Evolutionary conservation across 2,113 vertebrate species (phyloP).

Genomic region (Lipophrys pholis): DNA sequence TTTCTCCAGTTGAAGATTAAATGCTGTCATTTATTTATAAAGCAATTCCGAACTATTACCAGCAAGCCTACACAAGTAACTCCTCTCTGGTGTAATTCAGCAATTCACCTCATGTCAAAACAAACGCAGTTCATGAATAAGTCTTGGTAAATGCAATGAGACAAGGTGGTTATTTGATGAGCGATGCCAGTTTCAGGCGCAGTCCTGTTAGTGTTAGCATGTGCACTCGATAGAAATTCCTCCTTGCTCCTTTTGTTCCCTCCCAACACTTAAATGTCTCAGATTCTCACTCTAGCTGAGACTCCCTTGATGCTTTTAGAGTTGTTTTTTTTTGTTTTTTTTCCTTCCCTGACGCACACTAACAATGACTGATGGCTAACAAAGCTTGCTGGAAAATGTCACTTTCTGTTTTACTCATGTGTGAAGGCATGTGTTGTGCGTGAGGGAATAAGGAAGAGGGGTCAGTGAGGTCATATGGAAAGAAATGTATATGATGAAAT

Average conservation of each 20-base stretch:
- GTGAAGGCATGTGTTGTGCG: conserved; percentile 38
- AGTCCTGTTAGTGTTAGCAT: neutral
- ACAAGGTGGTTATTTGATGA: conserved; percentile 16
- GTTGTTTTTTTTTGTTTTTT: too few relatives aligned
- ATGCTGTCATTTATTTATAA: conserved; percentile 6
- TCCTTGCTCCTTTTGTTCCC: conserved; percentile 19
- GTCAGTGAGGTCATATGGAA: conserved; percentile 28
- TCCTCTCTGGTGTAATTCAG: too few relatives aligned
- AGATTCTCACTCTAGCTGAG: conserved; percentile 17
- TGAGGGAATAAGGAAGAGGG: neutral
- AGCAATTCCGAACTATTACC: neutral
- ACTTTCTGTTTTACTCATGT: conserved; percentile 63
- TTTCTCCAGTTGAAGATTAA: neutral
- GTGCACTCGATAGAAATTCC: conserved; percentile 21
- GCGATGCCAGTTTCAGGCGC: neutral
- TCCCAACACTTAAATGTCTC: conserved; percentile 30
- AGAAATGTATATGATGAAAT: conserved; percentile 19
- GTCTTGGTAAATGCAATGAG: conserved; percentile 2
- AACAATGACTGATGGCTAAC: conserved; percentile 78
- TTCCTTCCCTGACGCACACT: conserved; percentile 62
- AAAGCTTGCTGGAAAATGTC: conserved; percentile 69
- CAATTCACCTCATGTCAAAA: neutral
- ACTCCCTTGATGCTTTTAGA: conserved; percentile 44
- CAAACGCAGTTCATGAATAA: conserved; percentile 5
- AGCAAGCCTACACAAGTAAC: too few relatives aligned